Percentiles rank a stretch among this genome's conserved stretches.
Evolutionary conservation across 2,888 invertebrate genomes (phyloP).

Genomic region (Temnothorax rugatulus): DNA sequence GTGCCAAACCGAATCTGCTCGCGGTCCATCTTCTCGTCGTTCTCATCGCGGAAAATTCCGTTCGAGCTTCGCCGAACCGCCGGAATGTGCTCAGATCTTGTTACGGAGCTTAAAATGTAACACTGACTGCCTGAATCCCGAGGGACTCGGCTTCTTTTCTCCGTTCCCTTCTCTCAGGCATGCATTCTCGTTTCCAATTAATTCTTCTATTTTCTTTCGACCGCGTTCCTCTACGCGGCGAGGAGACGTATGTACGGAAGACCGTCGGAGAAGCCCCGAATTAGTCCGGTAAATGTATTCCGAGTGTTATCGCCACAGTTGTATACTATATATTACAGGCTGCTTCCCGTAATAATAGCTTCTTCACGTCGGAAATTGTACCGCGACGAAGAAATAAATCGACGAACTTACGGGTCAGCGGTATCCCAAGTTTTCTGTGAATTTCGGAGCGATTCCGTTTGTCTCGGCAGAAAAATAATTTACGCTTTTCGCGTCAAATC

Average conservation of each 20-base stretch:
- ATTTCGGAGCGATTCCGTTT: conserved; percentile 35
- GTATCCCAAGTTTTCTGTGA: conserved; percentile 21
- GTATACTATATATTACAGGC: conserved; percentile 10
- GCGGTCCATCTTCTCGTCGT: conserved; percentile 29
- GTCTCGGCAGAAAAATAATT: conserved; percentile 44
- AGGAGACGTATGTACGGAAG: conserved; percentile 19
- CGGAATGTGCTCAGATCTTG: conserved; percentile 28
- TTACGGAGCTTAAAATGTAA: conserved; percentile 58
- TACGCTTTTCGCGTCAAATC: conserved; percentile 37
- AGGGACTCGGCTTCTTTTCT: conserved; percentile 53
- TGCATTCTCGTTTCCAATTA: conserved; percentile 67
- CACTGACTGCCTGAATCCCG: conserved; percentile 65
- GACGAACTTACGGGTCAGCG: conserved; percentile 35
- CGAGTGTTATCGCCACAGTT: conserved; percentile 44
- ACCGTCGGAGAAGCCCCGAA: conserved; percentile 16
- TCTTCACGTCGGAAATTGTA: conserved; percentile 38
- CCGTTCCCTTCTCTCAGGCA: background rate
- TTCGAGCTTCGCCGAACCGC: background rate
- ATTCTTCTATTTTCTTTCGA: conserved; percentile 64
- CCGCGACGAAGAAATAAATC: conserved; percentile 44
- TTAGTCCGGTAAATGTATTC: conserved; percentile 50
- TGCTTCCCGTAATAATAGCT: conserved; percentile 34
- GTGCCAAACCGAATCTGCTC: background rate
- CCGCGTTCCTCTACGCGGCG: conserved; percentile 33
- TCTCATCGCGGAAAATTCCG: conserved; percentile 19